phyloP scores from a whole-genome alignment of 2,888 invertebrate species.

The Entomobrya multifasciata region DNA sequence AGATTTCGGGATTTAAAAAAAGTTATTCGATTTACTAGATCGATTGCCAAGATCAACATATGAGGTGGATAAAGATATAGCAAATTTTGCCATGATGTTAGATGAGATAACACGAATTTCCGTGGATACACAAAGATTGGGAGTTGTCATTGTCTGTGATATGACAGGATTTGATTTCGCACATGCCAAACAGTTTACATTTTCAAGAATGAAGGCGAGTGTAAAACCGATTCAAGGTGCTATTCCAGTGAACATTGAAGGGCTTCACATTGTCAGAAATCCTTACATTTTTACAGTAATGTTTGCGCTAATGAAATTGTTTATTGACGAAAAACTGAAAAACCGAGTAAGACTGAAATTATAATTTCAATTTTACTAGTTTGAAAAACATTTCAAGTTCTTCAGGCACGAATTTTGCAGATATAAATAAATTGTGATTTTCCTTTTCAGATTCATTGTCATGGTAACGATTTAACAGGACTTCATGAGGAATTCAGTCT shows the following conservation, averaged over 20 bases:
- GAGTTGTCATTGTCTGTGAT: neutral
- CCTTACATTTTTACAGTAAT: neutral
- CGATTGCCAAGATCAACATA: no score
- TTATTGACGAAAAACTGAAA: neutral
- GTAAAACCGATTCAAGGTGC: neutral
- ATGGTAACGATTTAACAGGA: neutral
- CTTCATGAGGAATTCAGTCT: neutral
- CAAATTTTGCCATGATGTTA: neutral
- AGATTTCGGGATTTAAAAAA: no score
- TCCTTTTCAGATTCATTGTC: neutral
- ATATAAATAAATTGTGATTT: neutral
- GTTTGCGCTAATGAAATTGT: neutral
- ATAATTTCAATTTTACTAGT: no score
- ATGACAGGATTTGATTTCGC: neutral
- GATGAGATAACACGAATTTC: neutral
- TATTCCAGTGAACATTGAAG: neutral
- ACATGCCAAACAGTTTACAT: neutral
- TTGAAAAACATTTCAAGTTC: no score
- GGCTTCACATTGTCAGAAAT: neutral
- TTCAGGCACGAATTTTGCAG: no score
- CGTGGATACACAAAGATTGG: neutral
- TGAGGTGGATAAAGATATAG: neutral
- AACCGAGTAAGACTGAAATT: conserved; percentile 5
- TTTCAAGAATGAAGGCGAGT: neutral
- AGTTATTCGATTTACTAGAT: no score